Evolutionary conservation across 2,888 invertebrate species (phyloP), one percentile per base, ranked within the genome.

Genomic region (Dasysyrphus albostriatus): DNA sequence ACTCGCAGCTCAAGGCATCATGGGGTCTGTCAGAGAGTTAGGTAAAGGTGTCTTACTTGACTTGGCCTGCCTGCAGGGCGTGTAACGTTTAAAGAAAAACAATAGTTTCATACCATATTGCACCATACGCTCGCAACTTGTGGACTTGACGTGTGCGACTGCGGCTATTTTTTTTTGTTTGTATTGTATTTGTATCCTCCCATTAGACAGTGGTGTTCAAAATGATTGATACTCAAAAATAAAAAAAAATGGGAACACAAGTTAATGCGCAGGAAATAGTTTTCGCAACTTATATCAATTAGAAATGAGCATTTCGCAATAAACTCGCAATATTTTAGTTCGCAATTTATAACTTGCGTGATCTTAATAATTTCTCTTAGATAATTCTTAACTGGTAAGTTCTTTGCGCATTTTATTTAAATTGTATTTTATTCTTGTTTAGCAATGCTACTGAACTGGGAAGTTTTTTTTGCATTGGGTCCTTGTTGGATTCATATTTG

Each of bases 51-150:
- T 74, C 61, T 78, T 61, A 72, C 54, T 78, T 61, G 61, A 61
- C 42, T 61, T 14, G 61, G 24, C 61, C 32, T 19, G 74, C 47
- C 69, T 39, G 56, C 12, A 63, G 83, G 69, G 47, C 56, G 67
- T 73, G 73, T 65, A 59, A 19, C 39, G 49, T n/a, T 72, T 47
- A 14, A 16, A 59, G 0, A 61, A 29, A 24, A 29, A 61, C 7
- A 78, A 79, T 70, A 42, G 69, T 61, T 69, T 63, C 54, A 73
- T 44, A 19, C 37, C 69, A 70, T 74, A 81, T 69, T 70, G 83
- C 74, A 74, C 74, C 74, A 70, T 51, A 39, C 16, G 54, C 24
- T 61, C 9, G 65, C 10, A 51, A 29, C 2, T 37, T 32, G 12
- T 59, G 49, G 47, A 39, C 10, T 49, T 29, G 24, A 37, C n/a